Percentiles rank a stretch among this genome's conserved stretches.
Conservation (phyloP, 2,797 vertebrate species). For the Darevskia nairensis region DNA sequence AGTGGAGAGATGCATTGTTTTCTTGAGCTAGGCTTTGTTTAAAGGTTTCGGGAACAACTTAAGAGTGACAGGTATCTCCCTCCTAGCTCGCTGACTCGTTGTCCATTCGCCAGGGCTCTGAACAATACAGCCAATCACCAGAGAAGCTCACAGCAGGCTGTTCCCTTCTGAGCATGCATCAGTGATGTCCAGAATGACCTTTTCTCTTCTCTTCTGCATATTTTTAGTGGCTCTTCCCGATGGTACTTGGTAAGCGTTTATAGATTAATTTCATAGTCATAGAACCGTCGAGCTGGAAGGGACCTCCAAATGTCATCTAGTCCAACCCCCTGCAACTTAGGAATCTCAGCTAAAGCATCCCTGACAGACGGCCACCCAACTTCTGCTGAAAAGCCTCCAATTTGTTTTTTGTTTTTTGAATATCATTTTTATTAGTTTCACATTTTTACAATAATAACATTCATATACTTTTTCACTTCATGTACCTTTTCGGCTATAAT, state of each 20-base stretch:
- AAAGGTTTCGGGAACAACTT: background rate
- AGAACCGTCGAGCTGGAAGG: no score
- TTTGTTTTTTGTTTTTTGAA: no score
- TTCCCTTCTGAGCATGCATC: slow-evolving; percentile 35
- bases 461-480: no score
- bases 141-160: slow-evolving; percentile 29
- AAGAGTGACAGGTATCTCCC: no score
- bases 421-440: no score
- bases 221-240: slow-evolving; percentile 63
- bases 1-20: slow-evolving; percentile 4
- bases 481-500: no score
- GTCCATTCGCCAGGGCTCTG: background rate
- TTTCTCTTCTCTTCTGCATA: slow-evolving; percentile 56
- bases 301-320: no score
- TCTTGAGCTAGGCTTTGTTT: background rate
- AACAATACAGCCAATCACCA: slow-evolving; percentile 25
- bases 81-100: background rate
- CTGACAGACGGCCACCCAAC: no score
- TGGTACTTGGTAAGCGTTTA: slow-evolving; percentile 61
- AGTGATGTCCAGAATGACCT: slow-evolving; percentile 18
- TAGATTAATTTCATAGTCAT: slow-evolving; percentile 26
- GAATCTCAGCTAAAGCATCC: no score
- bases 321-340: no score
- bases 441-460: no score
- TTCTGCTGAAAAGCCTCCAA: no score